Percentiles rank a stretch among this genome's conserved stretches.
phyloP scores from a whole-genome alignment of 2,888 invertebrate genomes.

The Steinernema hermaphroditum region DNA sequence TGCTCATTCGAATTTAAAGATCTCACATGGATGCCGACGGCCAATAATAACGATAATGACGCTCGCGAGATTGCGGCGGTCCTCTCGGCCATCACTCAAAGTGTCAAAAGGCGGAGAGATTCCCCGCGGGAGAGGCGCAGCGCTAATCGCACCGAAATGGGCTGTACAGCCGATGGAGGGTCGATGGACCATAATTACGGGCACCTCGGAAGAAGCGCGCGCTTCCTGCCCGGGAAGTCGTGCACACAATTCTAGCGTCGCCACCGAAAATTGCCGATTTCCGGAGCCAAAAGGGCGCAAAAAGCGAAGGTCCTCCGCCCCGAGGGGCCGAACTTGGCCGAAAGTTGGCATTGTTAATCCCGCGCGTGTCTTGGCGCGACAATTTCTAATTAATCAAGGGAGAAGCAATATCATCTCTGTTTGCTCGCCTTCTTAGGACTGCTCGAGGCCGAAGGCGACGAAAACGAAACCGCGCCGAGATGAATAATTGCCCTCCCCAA shows the following conservation, averaged over 20 bases:
- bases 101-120: conserved; percentile 21
- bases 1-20: conserved; percentile 9
- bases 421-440: neutral
- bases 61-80: neutral
- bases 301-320: conserved; percentile 23
- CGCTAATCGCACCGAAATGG: conserved; percentile 12
- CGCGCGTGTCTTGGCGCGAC: conserved; percentile 16
- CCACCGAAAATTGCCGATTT: conserved; percentile 26
- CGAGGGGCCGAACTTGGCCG: neutral
- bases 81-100: conserved; percentile 19
- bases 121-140: conserved; percentile 16
- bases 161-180: neutral
- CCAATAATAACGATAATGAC: conserved; percentile 31
- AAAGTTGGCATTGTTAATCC: conserved; percentile 17
- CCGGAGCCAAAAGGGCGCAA: conserved; percentile 17
- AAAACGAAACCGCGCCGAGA: neutral
- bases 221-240: conserved; percentile 15
- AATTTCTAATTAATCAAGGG: conserved; percentile 30
- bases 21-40: conserved; percentile 2
- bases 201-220: too few relatives aligned
- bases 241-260: conserved; percentile 4
- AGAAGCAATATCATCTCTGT: neutral
- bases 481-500: conserved; percentile 22
- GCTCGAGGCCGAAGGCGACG: conserved; percentile 19
- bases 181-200: conserved; percentile 7